Conservation (phyloP, 2,113 vertebrate species). For the Peucedramus taeniatus region DNA sequence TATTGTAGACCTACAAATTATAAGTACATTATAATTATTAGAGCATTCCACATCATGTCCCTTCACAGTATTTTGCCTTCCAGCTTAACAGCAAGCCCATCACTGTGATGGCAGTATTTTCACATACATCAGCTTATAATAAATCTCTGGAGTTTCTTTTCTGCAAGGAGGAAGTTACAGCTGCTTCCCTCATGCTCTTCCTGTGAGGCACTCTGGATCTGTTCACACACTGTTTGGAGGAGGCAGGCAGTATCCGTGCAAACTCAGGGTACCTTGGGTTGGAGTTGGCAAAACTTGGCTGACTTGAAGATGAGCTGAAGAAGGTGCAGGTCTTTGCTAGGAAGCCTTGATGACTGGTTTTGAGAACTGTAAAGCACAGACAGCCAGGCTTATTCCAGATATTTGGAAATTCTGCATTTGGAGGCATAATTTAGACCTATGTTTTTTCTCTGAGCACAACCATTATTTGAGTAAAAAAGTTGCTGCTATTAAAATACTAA, state of each 20-base stretch:
- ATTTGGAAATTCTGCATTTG: background rate
- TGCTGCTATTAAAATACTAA: background rate
- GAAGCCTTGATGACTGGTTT: background rate
- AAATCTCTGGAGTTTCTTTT: background rate
- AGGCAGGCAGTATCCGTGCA: background rate
- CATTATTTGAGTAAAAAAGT: background rate
- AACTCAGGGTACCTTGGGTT: background rate
- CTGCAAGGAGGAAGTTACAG: background rate
- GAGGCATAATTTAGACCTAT: background rate
- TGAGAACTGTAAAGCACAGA: background rate
- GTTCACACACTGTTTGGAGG: accelerated
- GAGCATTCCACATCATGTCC: accelerated
- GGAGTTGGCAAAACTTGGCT: background rate
- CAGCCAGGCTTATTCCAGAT: background rate
- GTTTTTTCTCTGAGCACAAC: background rate
- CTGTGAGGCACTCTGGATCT: accelerated
- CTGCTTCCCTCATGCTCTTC: background rate
- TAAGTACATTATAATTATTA: background rate
- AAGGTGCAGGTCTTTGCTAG: background rate
- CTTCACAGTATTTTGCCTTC: background rate
- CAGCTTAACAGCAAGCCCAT: background rate
- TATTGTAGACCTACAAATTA: background rate
- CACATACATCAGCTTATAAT: background rate
- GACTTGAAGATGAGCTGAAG: background rate
- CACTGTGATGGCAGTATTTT: background rate